Conservation (phyloP, 2,113 vertebrate species). For the Phalacrocorax carbo region DNA sequence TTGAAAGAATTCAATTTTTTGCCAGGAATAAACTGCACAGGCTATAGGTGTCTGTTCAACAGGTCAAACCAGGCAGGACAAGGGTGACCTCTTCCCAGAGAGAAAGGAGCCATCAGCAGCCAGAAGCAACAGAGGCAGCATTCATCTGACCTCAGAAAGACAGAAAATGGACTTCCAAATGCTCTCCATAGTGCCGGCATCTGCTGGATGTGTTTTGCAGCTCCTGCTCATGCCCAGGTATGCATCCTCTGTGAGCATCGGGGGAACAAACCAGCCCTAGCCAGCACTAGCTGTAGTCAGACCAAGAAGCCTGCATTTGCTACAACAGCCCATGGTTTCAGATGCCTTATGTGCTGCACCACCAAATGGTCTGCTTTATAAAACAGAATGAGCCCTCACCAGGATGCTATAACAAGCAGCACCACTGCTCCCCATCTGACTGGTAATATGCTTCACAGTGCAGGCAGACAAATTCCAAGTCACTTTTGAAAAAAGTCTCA, state of each 20-base stretch:
- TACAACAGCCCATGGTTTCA: background rate
- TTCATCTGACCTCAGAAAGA: background rate
- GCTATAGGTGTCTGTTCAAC: background rate
- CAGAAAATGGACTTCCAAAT: background rate
- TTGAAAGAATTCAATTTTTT: background rate
- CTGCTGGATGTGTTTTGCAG: background rate
- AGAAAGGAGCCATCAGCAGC: background rate
- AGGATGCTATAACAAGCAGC: background rate
- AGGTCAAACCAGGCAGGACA: background rate
- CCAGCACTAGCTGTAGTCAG: background rate
- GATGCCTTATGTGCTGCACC: background rate
- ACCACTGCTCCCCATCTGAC: accelerated
- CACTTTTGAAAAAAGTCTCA: background rate
- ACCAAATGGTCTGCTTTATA: background rate
- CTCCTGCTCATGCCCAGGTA: background rate
- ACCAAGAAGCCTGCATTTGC: background rate
- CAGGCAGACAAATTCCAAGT: background rate
- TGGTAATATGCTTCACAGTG: accelerated
- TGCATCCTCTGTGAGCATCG: accelerated
- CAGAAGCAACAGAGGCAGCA: background rate
- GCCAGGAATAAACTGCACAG: background rate
- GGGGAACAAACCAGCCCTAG: background rate
- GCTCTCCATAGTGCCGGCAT: accelerated
- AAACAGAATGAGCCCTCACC: background rate
- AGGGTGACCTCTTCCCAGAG: background rate